phyloP scores from a whole-genome alignment of 2,797 vertebrate genomes.

The Pangasius krempfi region DNA sequence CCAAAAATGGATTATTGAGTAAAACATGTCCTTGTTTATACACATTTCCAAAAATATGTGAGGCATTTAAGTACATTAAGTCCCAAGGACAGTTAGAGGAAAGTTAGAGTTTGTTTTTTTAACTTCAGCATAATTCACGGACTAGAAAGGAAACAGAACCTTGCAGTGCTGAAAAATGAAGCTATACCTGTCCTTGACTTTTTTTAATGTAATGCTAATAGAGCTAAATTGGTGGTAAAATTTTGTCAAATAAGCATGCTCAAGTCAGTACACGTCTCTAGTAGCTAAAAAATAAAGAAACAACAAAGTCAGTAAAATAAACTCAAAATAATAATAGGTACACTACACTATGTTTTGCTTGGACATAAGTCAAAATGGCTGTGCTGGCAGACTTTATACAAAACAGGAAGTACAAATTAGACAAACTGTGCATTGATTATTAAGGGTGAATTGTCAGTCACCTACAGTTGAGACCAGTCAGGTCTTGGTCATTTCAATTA shows the following conservation, averaged over 20 bases:
- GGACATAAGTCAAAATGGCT: neutral
- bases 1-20: conserved; percentile 23
- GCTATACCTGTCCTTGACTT: neutral
- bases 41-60: conserved; percentile 42
- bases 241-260: neutral
- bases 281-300: neutral
- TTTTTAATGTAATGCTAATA: neutral
- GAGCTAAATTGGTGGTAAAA: neutral
- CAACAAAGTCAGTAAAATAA: neutral
- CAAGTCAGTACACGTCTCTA: neutral
- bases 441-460: neutral
- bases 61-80: neutral
- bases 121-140: neutral
- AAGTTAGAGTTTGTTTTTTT: neutral
- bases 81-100: neutral
- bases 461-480: neutral
- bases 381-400: neutral
- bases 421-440: neutral
- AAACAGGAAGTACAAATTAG: neutral
- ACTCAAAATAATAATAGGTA: neutral
- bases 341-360: too few relatives aligned
- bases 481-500: conserved; percentile 14
- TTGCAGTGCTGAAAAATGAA: neutral
- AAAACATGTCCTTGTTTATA: conserved; percentile 44
- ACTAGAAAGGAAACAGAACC: neutral